Base-by-base conservation (phyloP, 2,797 vertebrate genomes). In the Cynodonichthys magdalenae region DNA sequence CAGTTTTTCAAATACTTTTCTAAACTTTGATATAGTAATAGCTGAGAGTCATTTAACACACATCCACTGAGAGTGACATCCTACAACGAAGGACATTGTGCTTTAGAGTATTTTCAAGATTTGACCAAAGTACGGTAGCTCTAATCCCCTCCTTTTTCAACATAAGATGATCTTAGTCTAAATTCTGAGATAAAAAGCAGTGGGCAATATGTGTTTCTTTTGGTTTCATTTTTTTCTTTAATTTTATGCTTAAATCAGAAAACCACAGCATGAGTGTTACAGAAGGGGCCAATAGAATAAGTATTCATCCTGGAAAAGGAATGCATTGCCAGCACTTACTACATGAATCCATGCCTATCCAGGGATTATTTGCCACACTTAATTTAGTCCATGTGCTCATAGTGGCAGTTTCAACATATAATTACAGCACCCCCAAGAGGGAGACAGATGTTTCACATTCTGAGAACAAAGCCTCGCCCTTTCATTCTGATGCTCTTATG, bases 401-500 rank as follows among this genome's bases (percentile, higher is more conserved):
- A 82, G 72, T 74, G 59, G 71, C 69, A 66, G 69, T 84, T 87
- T 79, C 75, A 85, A 60, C 66, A 71, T 92, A 89, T 84, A 87
- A 86, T 90, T 86, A 90, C 84, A 94, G 92, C 90, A 78, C 92
- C 91, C 90, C 89, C 93, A 83, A 89, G 89, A 92, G 92, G 91
- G 55, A 53, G 72, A 73, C 46, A 18, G 55, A 67, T 52, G 80
- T 19, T 36, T 36, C 52, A 28, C 86, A 87, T 54, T 51, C 39
- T 19, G 44, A 75, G 74, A 76, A 79, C 60, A 78, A 81, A 84
- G 73, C 66, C 66, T 75, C 63, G 55, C 56, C 66, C 54, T 87
- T 65, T 72, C 36, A 41, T 51, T 50, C 50, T 4, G 15, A 58
- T 75, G 74, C 76, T 80, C 62, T 79, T 59, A 27, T 71, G 68